Evolutionary conservation across 2,113 vertebrate species (phyloP).

Genomic region (Sinocyclocheilus rhinocerous): DNA sequence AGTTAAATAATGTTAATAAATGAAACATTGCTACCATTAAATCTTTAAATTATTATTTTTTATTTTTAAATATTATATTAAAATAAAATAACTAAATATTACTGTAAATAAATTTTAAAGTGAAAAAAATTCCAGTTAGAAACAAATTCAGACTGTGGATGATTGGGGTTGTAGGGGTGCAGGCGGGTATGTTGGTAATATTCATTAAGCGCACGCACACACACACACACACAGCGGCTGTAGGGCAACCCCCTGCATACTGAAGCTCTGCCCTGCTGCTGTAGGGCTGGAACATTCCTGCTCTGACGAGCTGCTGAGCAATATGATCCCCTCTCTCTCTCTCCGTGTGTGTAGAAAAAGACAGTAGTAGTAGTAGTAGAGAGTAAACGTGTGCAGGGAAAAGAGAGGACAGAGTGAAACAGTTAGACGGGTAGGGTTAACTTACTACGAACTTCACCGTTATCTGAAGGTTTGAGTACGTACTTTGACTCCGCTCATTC

Average conservation of each 20-base stretch:
- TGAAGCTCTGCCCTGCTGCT: slow-evolving; percentile 51
- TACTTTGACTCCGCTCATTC: slow-evolving; percentile 38
- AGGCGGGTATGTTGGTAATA: slow-evolving; percentile 34
- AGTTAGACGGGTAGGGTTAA: background rate
- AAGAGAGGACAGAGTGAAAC: slow-evolving; percentile 17
- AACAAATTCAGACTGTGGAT: background rate
- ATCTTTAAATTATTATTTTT: too few species aligned
- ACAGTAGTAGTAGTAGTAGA: slow-evolving; percentile 47
- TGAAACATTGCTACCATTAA: too few species aligned
- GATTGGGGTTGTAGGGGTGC: background rate
- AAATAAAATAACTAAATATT: background rate
- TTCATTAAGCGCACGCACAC: background rate
- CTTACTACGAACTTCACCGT: slow-evolving; percentile 37
- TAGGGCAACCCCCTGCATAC: slow-evolving; percentile 53
- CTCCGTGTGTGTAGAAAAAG: slow-evolving; percentile 63
- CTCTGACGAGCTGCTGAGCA: slow-evolving; percentile 77
- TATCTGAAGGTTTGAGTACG: slow-evolving; percentile 41
- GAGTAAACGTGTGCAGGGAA: slow-evolving; percentile 34
- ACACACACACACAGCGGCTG: slow-evolving; percentile 33
- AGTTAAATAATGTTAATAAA: too few species aligned
- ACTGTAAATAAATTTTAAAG: background rate
- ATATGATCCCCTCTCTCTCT: slow-evolving; percentile 73
- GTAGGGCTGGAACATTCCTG: slow-evolving; percentile 78
- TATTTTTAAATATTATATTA: background rate
- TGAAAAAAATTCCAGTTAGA: background rate